These are phyloP conservation scores for Pollenia griseotomentosa DNA, from an alignment of 2,888 invertebrate species.

Conservation along the genomic window DNA sequence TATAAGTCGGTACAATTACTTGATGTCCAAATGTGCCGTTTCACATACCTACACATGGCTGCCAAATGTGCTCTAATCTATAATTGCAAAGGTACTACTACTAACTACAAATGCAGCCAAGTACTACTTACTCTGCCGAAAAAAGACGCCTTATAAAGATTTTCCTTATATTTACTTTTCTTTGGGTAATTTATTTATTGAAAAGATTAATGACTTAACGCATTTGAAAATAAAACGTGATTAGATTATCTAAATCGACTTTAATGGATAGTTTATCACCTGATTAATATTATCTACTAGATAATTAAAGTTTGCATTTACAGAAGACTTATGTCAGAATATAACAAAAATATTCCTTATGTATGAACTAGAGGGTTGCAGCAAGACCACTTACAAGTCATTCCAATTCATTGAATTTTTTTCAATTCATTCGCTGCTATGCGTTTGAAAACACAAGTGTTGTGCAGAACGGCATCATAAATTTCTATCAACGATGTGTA, in stretches of 20 bases:
- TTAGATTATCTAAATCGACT: slow-evolving; percentile 53
- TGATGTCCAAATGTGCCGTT: slow-evolving; percentile 65
- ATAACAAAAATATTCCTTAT: too few relatives aligned
- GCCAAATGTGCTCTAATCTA: slow-evolving; percentile 35
- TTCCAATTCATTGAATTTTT: too few relatives aligned
- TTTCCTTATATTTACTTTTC: slow-evolving; percentile 17
- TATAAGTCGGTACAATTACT: slow-evolving; percentile 70
- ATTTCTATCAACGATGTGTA: too few relatives aligned
- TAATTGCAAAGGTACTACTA: slow-evolving; percentile 39
- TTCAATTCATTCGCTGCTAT: too few relatives aligned
- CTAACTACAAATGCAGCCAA: not conserved
- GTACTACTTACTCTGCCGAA: slow-evolving; percentile 6
- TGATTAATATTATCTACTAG: slow-evolving; percentile 2
- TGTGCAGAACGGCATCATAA: too few relatives aligned
- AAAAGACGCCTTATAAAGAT: slow-evolving; percentile 54
- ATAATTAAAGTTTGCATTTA: not conserved
- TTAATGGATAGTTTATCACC: slow-evolving; percentile 34
- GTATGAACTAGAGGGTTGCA: too few relatives aligned
- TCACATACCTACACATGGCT: slow-evolving; percentile 32
- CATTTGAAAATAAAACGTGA: slow-evolving; percentile 54
- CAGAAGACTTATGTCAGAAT: not conserved
- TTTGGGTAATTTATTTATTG: not conserved
- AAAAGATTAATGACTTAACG: slow-evolving; percentile 64
- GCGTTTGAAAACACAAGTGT: too few relatives aligned
- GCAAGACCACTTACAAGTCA: too few relatives aligned